Evolutionary conservation across 2,888 invertebrate genomes (phyloP).

Genomic region (Perizoma flavofasciatum): DNA sequence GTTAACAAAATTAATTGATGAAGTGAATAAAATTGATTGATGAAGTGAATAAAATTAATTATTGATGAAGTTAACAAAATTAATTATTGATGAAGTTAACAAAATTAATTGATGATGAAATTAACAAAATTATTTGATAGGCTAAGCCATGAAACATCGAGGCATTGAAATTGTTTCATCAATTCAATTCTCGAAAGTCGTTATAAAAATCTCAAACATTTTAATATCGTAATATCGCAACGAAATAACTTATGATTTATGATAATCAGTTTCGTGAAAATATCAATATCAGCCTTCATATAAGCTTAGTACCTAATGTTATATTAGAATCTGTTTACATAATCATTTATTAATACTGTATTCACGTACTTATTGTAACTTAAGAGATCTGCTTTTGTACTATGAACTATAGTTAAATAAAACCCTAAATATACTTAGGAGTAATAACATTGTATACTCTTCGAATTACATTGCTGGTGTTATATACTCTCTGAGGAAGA

Average conservation of each 20-base stretch:
- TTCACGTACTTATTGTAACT: slow-evolving; percentile 10
- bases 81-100: too few species aligned
- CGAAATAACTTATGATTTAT: slow-evolving; percentile 19
- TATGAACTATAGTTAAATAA: slow-evolving; percentile 4
- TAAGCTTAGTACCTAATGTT: slow-evolving; percentile 17
- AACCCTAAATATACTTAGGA: background rate
- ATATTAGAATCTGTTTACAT: slow-evolving; percentile 17
- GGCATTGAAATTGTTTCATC: too few species aligned
- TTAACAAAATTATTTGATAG: too few species aligned
- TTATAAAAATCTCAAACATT: background rate
- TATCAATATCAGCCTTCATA: slow-evolving; percentile 12
- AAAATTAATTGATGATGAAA: too few species aligned
- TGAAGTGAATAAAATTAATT: too few species aligned
- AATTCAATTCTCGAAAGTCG: background rate
- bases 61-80: too few species aligned
- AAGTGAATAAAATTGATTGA: too few species aligned
- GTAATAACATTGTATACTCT: too few species aligned
- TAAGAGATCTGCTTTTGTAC: slow-evolving; percentile 17
- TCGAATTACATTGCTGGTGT: too few species aligned
- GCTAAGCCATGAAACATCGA: too few species aligned
- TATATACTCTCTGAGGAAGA: too few species aligned
- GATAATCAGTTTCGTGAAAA: background rate
- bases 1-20: too few species aligned
- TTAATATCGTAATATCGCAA: slow-evolving; percentile 19
- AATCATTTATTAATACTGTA: slow-evolving; percentile 2